Percentiles rank a stretch among this genome's conserved stretches.
Evolutionary conservation across 2,113 vertebrate genomes (phyloP).

Genomic region (Pyrgilauda ruficollis): DNA sequence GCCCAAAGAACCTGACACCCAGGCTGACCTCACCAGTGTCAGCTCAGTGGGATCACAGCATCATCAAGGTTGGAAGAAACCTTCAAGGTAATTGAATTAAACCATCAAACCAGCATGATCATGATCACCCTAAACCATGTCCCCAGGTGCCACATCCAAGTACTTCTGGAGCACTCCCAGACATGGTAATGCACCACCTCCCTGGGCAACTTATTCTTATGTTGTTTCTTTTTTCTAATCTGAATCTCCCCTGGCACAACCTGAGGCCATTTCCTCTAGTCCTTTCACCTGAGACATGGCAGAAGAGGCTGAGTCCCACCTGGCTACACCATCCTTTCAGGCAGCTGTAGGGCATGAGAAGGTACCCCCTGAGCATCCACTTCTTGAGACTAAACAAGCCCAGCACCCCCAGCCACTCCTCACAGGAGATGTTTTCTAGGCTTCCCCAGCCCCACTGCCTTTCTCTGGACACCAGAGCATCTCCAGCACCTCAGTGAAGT

Average conservation of each 20-base stretch:
- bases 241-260: neutral
- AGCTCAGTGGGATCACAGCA: neutral
- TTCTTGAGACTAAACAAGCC: neutral
- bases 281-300: neutral
- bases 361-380: neutral
- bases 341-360: too few relatives aligned
- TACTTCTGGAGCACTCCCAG: neutral
- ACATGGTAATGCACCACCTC: neutral
- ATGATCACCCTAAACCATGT: neutral
- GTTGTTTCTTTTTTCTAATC: neutral
- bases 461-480: neutral
- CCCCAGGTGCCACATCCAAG: neutral
- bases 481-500: neutral
- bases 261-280: neutral
- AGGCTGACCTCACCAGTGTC: neutral
- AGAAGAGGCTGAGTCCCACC: neutral
- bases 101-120: neutral
- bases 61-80: neutral
- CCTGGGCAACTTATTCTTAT: neutral
- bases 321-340: neutral
- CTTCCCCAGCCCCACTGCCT: accelerated
- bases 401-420: neutral
- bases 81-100: neutral
- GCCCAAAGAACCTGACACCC: accelerated
- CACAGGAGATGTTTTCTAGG: neutral